Conservation (phyloP, 2,113 vertebrate genomes). For the Odobenus rosmarus region DNA sequence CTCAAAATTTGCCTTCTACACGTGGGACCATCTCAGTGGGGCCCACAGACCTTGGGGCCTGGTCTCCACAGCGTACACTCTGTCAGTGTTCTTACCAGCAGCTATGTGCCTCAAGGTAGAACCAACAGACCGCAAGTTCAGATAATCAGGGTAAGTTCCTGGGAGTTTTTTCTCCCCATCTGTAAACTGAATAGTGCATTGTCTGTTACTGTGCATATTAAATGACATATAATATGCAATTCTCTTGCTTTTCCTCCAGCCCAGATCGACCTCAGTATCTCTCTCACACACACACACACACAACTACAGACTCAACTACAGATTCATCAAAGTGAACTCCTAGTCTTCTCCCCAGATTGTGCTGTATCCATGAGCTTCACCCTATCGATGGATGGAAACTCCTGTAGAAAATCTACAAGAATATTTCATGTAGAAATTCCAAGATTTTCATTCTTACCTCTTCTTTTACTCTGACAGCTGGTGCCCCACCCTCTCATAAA, state of each 20-base stretch:
- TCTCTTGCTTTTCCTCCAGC: neutral
- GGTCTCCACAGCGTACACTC: neutral
- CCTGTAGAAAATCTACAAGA: neutral
- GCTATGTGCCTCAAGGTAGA: neutral
- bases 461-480: neutral
- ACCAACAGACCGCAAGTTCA: neutral
- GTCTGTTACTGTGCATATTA: neutral
- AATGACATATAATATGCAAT: neutral
- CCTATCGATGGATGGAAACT: neutral
- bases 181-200: neutral
- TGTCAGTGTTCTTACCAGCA: neutral
- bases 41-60: neutral
- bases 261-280: neutral
- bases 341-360: neutral
- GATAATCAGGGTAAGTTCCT: neutral
- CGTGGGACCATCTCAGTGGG: fast-evolving
- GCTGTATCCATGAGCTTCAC: neutral
- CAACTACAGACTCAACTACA: neutral
- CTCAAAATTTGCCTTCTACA: neutral
- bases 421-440: neutral
- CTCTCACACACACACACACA: neutral
- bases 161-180: neutral
- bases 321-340: neutral
- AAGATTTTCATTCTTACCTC: neutral
- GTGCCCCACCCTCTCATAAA: neutral